Evolutionary conservation across 1,140 invertebrate species (phyloP).

Genomic region (Drosophila pandora): DNA sequence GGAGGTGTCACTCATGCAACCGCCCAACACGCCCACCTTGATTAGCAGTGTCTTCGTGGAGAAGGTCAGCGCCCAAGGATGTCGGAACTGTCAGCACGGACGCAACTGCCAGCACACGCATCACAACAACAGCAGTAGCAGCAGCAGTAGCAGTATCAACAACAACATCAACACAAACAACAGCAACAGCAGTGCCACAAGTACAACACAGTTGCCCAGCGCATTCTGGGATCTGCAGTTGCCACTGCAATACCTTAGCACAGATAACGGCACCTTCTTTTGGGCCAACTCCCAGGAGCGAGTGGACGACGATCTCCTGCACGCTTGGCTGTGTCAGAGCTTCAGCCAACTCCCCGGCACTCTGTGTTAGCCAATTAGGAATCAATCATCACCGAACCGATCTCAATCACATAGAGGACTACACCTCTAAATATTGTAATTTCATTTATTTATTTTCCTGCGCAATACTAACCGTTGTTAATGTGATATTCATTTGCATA

Average conservation of each 20-base stretch:
- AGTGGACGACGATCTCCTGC: slow-evolving; percentile 74
- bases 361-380: slow-evolving; percentile 46
- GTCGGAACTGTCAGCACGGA: slow-evolving; percentile 67
- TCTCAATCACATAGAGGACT: slow-evolving; percentile 52
- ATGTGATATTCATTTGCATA: slow-evolving; percentile 78
- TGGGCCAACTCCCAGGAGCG: slow-evolving; percentile 73
- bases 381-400: slow-evolving; percentile 41
- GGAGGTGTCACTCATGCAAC: slow-evolving; percentile 44
- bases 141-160: slow-evolving; percentile 9
- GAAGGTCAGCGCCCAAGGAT: slow-evolving; percentile 61
- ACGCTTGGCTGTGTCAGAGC: slow-evolving; percentile 71
- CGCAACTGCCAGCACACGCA: slow-evolving; percentile 79
- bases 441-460: slow-evolving; percentile 66
- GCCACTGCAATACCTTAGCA: slow-evolving; percentile 76
- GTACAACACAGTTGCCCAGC: slow-evolving; percentile 24
- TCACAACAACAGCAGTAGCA: slow-evolving; percentile 24
- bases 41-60: slow-evolving; percentile 74
- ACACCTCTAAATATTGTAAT: slow-evolving; percentile 38
- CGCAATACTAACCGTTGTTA: slow-evolving; percentile 74
- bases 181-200: slow-evolving; percentile 1
- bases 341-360: slow-evolving; percentile 70
- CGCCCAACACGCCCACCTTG: slow-evolving; percentile 72
- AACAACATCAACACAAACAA: slow-evolving; percentile 16
- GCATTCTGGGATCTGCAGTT: slow-evolving; percentile 51
- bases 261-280: slow-evolving; percentile 79